Conservation (phyloP, 1,140 invertebrate species). For the Acromyrmex charruanus region DNA sequence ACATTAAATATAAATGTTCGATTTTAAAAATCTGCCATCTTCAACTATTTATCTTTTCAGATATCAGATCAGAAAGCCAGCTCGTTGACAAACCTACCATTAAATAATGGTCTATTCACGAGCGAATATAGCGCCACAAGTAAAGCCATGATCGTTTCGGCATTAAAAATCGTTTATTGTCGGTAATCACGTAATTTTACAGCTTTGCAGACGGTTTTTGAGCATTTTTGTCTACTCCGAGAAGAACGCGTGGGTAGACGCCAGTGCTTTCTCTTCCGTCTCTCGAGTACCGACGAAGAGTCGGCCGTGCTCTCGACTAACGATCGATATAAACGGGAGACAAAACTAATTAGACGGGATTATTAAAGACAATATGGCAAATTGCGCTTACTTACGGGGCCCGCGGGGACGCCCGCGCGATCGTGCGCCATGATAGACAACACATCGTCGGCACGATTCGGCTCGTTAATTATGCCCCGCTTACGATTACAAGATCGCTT, state of each 20-base stretch:
- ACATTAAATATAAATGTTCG: slow-evolving; percentile 1
- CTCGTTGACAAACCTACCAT: slow-evolving; percentile 4
- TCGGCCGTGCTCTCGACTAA: slow-evolving; percentile 43
- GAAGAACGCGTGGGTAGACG: slow-evolving; percentile 64
- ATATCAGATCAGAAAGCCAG: slow-evolving; percentile 18
- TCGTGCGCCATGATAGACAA: slow-evolving; percentile 74
- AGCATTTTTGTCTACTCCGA: slow-evolving; percentile 37
- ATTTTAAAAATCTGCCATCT: background rate
- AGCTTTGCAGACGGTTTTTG: background rate
- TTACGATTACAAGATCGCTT: slow-evolving; percentile 79
- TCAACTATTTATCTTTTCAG: background rate
- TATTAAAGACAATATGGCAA: slow-evolving; percentile 79
- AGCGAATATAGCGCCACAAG: background rate
- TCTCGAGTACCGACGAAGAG: slow-evolving; percentile 64
- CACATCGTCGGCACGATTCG: slow-evolving; percentile 73
- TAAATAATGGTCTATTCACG: slow-evolving; percentile 21
- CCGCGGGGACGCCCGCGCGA: slow-evolving; percentile 65
- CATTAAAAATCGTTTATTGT: slow-evolving; percentile 38
- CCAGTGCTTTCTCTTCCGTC: slow-evolving; percentile 75
- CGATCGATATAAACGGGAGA: slow-evolving; percentile 75
- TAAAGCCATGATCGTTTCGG: slow-evolving; percentile 14
- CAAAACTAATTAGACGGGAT: slow-evolving; percentile 79
- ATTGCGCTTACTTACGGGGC: slow-evolving; percentile 73
- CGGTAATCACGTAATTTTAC: slow-evolving; percentile 2
- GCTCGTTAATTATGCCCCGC: slow-evolving; percentile 78